phyloP scores from a whole-genome alignment of 2,888 invertebrate genomes.

The Quadriops clusia region DNA sequence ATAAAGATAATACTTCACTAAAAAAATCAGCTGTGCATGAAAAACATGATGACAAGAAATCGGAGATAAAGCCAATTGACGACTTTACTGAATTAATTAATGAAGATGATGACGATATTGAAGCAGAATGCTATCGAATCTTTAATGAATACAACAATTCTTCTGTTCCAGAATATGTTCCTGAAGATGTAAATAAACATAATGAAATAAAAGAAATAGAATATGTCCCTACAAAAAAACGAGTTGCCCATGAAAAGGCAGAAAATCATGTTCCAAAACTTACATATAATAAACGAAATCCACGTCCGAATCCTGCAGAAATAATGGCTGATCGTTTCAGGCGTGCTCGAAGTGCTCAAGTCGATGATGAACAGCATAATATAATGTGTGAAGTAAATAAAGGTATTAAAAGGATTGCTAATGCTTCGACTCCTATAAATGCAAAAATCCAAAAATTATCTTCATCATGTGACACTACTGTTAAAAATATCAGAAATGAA shows the following conservation, averaged over 20 bases:
- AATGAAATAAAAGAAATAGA: constrained; percentile 9
- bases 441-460: too few species aligned
- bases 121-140: constrained; percentile 74
- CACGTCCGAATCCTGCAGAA: constrained; percentile 40
- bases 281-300: constrained; percentile 40
- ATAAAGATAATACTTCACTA: constrained; percentile 13
- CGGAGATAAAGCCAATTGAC: not conserved
- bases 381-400: constrained; percentile 31
- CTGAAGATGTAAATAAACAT: constrained; percentile 8
- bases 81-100: constrained; percentile 9
- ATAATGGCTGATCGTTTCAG: constrained; percentile 41
- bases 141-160: constrained; percentile 66
- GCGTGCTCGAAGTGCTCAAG: constrained; percentile 28
- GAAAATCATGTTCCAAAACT: constrained; percentile 37
- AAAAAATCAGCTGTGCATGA: constrained; percentile 3
- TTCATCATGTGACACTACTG: too few species aligned
- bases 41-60: not conserved
- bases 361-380: constrained; percentile 31
- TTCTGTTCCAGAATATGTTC: constrained; percentile 27
- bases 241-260: constrained; percentile 60
- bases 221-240: constrained; percentile 40
- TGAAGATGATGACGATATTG: constrained; percentile 50
- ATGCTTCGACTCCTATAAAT: too few species aligned
- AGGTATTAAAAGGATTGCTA: too few species aligned
- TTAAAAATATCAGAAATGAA: constrained; percentile 9